These are phyloP conservation scores for Cantharis nigra DNA, from an alignment of 2,888 invertebrate genomes.

Conservation along the genomic window DNA sequence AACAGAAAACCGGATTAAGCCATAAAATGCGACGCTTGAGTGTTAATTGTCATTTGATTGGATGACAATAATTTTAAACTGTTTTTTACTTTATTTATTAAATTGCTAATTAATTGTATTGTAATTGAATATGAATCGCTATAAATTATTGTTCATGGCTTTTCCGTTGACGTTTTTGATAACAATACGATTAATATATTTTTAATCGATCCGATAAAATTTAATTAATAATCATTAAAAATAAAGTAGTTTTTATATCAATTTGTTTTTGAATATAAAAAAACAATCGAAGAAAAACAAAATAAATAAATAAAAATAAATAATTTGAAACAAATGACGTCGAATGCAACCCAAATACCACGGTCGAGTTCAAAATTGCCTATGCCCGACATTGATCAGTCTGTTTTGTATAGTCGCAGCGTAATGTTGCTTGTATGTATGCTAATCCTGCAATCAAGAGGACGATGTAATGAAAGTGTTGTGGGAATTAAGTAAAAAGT, in stretches of 20 bases:
- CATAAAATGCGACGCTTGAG: background rate
- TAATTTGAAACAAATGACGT: background rate
- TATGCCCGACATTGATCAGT: background rate
- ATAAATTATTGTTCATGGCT: background rate
- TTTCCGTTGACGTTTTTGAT: background rate
- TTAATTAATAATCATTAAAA: background rate
- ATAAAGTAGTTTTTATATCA: background rate
- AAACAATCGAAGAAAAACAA: background rate
- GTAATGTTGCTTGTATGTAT: background rate
- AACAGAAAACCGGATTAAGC: background rate
- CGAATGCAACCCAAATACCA: background rate
- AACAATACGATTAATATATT: background rate
- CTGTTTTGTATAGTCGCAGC: background rate
- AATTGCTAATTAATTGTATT: background rate
- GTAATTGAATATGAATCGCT: background rate
- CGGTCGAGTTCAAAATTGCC: background rate
- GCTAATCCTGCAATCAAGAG: background rate
- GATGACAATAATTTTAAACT: background rate
- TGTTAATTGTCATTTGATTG: background rate
- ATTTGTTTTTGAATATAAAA: background rate
- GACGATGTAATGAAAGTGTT: conserved; percentile 1
- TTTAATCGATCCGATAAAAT: background rate
- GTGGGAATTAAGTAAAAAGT: background rate
- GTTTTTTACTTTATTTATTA: background rate
- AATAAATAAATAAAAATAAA: background rate